Percentiles rank a stretch among this genome's conserved stretches.
Evolutionary conservation across 35 echinoderm and acorn worm genomes (phyloP).

Genomic region (Lytechinus variegatus): DNA sequence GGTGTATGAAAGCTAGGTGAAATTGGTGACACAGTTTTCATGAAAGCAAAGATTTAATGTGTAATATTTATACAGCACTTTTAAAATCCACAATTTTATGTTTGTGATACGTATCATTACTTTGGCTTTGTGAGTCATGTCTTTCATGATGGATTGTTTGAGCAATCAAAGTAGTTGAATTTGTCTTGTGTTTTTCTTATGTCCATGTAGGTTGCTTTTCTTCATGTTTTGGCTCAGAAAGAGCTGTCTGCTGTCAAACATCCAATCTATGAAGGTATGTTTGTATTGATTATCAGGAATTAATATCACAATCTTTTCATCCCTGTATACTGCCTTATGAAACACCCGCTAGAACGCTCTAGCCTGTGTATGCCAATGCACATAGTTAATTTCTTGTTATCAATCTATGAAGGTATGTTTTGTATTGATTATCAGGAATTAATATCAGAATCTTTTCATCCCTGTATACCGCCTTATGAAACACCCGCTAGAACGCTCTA

Average conservation of each 20-base stretch:
- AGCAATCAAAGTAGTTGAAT: not conserved
- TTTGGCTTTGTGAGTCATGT: not conserved
- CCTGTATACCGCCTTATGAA: too few species aligned
- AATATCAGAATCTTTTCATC: too few species aligned
- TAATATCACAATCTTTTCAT: too few species aligned
- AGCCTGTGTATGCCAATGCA: too few species aligned
- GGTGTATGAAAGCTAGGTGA: too few species aligned
- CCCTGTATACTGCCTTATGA: too few species aligned
- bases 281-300: not conserved
- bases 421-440: not conserved
- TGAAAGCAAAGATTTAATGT: too few species aligned
- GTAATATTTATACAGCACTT: not conserved
- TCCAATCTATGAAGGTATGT: constrained; percentile 55
- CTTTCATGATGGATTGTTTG: not conserved
- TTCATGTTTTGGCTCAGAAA: constrained; percentile 58
- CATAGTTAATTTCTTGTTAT: too few species aligned
- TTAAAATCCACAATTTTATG: not conserved
- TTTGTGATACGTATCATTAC: not conserved
- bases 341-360: too few species aligned
- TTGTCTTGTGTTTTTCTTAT: not conserved
- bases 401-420: constrained; percentile 55
- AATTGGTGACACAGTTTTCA: too few species aligned
- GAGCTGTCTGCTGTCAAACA: not conserved
- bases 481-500: too few species aligned
- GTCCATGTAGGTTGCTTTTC: constrained; percentile 35